Evolutionary conservation across 2,888 invertebrate species (phyloP), one percentile per base, ranked within the genome.

Genomic region (Candidula unifasciata): DNA sequence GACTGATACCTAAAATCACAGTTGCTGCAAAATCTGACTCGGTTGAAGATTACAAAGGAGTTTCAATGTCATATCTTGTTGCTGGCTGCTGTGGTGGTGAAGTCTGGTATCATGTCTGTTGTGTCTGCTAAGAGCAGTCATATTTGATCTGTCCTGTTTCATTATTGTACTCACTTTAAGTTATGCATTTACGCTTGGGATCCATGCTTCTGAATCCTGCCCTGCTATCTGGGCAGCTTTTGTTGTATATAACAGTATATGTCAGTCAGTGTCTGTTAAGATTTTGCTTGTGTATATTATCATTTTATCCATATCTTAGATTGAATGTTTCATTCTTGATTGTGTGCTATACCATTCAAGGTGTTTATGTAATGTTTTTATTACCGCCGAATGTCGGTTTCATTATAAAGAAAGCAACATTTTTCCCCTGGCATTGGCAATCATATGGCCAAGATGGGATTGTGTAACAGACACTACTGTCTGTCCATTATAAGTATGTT

Each of bases 191-290:
- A 44, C 13, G 44, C 44, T 44, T 44, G 44, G 44, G 44, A 44
- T 44, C 13, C 44, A 44, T 44, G 44, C 44, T 44, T 44, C 44
- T 44, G 6, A 44, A 44, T 44, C 13, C 44, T 44, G 44, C 66
- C 24, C 37, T 83, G 83, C 79, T 79, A 78, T 68, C 33, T 68
- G 66, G 68, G 77, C 77, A 79, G 60, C 71, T 77, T 77, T 68
- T 76, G 6, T 44, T 44, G 44, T 44, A 44, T 44, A 44, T 44
- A 44, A 6, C 44, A 44, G 44, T 44, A 44, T 44, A 44, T 44
- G 44, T 44, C 44, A 44, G 44, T 44, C 44, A 44, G 44, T 13
- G 13, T 44, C 44, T 44, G 8, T n/a, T 44, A 44, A 44, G 44
- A 44, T 44, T 78, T 77, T 57, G 10, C 27, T 27, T 74, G 27